Conservation (phyloP, 2,888 invertebrate genomes). For the Cylloceria caligata region DNA sequence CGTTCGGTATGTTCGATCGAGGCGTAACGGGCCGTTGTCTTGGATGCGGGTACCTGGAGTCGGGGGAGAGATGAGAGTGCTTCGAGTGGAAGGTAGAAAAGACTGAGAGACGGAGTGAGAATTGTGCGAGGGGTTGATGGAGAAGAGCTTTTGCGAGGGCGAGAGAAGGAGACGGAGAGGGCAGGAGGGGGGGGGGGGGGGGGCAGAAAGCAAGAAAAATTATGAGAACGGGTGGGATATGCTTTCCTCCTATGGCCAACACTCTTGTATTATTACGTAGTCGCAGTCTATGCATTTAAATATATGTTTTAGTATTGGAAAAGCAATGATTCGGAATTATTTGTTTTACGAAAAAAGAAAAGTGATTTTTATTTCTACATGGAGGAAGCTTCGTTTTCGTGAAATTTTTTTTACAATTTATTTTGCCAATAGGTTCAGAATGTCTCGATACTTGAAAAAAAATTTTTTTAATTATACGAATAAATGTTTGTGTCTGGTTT, state of each 20-base stretch:
- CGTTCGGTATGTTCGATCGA: slow-evolving; percentile 80
- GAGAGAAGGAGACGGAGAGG: slow-evolving; percentile 41
- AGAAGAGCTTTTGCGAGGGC: slow-evolving; percentile 27
- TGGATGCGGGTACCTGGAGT: slow-evolving; percentile 82
- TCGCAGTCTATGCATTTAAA: neutral
- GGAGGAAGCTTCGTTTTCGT: neutral
- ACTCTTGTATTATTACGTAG: slow-evolving; percentile 38
- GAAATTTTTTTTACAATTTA: neutral
- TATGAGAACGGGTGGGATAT: slow-evolving; percentile 68
- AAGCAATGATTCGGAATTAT: too few relatives aligned
- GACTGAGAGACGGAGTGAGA: slow-evolving; percentile 42
- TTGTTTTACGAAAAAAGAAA: too few relatives aligned
- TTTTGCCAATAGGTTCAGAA: too few relatives aligned
- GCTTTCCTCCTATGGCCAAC: slow-evolving; percentile 24
- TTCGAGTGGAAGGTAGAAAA: slow-evolving; percentile 39
- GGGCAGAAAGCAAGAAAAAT: slow-evolving; percentile 59
- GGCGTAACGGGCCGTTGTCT: slow-evolving; percentile 84
- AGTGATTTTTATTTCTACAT: too few relatives aligned
- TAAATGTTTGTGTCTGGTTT: too few relatives aligned
- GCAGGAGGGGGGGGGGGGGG: slow-evolving; percentile 32
- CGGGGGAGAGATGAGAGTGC: slow-evolving; percentile 69
- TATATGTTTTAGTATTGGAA: too few relatives aligned
- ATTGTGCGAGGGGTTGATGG: slow-evolving; percentile 33
- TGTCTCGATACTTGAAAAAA: too few relatives aligned
- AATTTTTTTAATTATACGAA: too few relatives aligned